A percentile compares a stretch with the other conserved stretches of the same genome.
These are phyloP conservation scores for Phaethornis superciliosus DNA, from an alignment of 2,113 vertebrate species.

Conservation along the genomic window DNA sequence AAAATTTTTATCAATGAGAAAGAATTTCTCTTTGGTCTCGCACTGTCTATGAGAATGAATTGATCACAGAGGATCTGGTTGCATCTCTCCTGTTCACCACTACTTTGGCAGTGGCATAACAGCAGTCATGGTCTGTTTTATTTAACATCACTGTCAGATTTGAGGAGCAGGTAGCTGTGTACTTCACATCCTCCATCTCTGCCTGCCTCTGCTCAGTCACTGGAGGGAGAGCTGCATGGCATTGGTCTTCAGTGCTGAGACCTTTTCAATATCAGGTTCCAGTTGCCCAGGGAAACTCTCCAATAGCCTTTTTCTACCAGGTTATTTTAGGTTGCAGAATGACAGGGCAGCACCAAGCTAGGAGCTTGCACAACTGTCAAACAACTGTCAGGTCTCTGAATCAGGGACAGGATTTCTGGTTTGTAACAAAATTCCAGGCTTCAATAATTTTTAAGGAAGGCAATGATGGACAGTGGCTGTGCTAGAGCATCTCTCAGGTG, in stretches of 20 bases:
- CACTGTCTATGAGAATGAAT: background rate
- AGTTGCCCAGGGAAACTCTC: too few species aligned
- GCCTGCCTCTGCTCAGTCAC: rapidly evolving
- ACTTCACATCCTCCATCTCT: background rate
- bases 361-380: too few species aligned
- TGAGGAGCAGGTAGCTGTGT: background rate
- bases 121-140: background rate
- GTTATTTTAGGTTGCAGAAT: too few species aligned
- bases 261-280: too few species aligned
- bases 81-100: background rate
- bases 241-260: background rate
- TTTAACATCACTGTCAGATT: background rate
- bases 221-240: background rate
- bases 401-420: too few species aligned
- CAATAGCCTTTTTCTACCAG: too few species aligned
- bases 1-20: background rate
- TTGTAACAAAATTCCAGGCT: too few species aligned
- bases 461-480: too few species aligned
- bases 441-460: too few species aligned
- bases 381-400: too few species aligned
- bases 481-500: too few species aligned
- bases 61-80: background rate
- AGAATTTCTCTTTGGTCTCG: background rate
- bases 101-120: background rate
- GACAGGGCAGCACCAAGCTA: too few species aligned